Base-by-base conservation (phyloP, 2,113 vertebrate species). In the Pseudorectes ferrugineus region DNA sequence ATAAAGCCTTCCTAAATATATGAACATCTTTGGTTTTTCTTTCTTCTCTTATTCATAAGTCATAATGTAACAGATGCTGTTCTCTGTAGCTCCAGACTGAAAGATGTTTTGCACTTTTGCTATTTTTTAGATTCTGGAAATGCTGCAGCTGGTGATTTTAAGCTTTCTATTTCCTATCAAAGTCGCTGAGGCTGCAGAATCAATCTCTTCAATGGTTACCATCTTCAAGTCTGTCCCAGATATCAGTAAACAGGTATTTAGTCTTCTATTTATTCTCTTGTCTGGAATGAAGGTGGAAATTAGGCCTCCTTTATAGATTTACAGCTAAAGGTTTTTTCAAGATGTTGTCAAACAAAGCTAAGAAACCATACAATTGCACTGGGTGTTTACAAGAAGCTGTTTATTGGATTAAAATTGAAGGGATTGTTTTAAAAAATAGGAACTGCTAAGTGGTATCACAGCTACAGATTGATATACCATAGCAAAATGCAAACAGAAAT, bases 51-150 rank as follows among this genome's bases (percentile, higher is more conserved):
- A 55, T 59, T 93, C 36, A 5, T 84, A 92, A 84, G 43, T 67
- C 55, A 81, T 92, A 81, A 81, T 48, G 26, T 70, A 91, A 87
- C 35, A 82, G 81, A 85, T 74, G 55, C 42, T 80, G 46, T 45
- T 88, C 63, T 75, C 71, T 71, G 59, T 61, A 67, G 36, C 51
- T 85, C 59, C 67, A 74, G 49, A 77, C 67, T 71, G 20, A 85
- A 83, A 87, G 49, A 85, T 48, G 25, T 51, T 93, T 94, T 94
- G 68, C 38, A 77, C 22, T 92, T 82, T 74, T 14, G 19, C 26
- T 75, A 33, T 83, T 83, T 93, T 95, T 94, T 43, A 79, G 42
- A 83, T 74, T 88, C 75, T 83, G 40, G 83, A 93, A 94, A 70
- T 77, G 71, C 81, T 94, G 75, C 78, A 83, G 51, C 29, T 79